These are phyloP conservation scores for Leptinotarsa texana DNA, from an alignment of 1,140 invertebrate species.

Conservation along the genomic window DNA sequence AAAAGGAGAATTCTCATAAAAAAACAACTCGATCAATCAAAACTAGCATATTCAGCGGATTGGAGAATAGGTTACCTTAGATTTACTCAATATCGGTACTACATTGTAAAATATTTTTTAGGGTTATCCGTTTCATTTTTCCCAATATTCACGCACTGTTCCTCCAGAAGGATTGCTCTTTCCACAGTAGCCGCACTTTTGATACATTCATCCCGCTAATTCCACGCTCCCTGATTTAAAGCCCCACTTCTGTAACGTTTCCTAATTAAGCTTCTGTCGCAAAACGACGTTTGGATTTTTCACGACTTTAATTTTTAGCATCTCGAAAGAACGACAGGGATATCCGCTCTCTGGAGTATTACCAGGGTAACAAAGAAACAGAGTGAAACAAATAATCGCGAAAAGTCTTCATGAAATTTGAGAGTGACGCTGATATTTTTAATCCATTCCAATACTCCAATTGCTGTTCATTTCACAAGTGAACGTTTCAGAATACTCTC, in stretches of 20 bases:
- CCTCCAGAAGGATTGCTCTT: not conserved
- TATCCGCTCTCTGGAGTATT: conserved; percentile 37
- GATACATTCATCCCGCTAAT: conserved; percentile 45
- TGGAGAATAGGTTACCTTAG: too few relatives aligned
- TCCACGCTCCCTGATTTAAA: conserved; percentile 53
- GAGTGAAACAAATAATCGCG: too few relatives aligned
- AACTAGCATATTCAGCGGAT: too few relatives aligned
- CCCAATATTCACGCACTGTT: not conserved
- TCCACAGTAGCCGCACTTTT: not conserved
- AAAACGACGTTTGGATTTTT: conserved; percentile 54
- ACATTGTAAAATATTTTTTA: not conserved
- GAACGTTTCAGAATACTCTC: too few relatives aligned
- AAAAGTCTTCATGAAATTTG: too few relatives aligned
- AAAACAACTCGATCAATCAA: too few relatives aligned
- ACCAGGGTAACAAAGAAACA: conserved; percentile 36
- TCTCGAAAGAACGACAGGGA: conserved; percentile 48
- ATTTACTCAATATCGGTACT: too few relatives aligned
- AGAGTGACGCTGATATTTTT: too few relatives aligned
- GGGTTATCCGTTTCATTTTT: not conserved
- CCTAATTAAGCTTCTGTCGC: conserved; percentile 58
- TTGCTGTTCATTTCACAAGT: too few relatives aligned
- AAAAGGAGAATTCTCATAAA: too few relatives aligned
- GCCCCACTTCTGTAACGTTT: conserved; percentile 53
- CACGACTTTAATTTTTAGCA: conserved; percentile 50
- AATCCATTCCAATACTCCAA: too few relatives aligned